Percentiles rank a stretch among this genome's conserved stretches.
Evolutionary conservation across 2,888 invertebrate genomes (phyloP).

Genomic region (Lathronympha strigana): DNA sequence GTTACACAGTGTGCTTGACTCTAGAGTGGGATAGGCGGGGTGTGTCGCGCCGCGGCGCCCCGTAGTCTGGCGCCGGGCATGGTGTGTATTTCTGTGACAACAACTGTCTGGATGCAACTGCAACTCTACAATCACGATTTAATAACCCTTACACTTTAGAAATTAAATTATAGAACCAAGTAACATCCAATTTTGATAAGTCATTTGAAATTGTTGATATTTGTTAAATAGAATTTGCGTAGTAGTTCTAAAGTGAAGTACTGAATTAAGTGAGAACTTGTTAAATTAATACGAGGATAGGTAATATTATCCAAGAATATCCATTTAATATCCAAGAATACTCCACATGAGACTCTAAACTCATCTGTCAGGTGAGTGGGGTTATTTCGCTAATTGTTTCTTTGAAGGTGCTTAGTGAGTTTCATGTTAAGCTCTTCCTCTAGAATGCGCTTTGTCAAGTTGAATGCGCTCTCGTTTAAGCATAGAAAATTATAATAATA

Average conservation of each 20-base stretch:
- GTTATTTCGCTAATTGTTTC: slow-evolving; percentile 7
- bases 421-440: background rate
- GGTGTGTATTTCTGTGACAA: slow-evolving; percentile 58
- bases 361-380: background rate
- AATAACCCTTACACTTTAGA: background rate
- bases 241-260: too few relatives aligned
- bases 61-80: slow-evolving; percentile 65
- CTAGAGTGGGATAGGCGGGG: slow-evolving; percentile 29
- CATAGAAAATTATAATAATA: background rate
- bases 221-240: too few relatives aligned
- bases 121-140: slow-evolving; percentile 12
- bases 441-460: slow-evolving; percentile 4
- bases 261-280: background rate
- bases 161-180: too few relatives aligned
- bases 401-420: background rate
- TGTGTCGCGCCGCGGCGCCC: slow-evolving; percentile 59
- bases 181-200: too few relatives aligned
- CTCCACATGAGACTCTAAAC: background rate
- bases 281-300: background rate
- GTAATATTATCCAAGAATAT: background rate
- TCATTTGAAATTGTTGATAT: too few relatives aligned
- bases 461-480: background rate
- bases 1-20: slow-evolving; percentile 37
- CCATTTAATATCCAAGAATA: background rate
- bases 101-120: slow-evolving; percentile 43